phyloP scores from a whole-genome alignment of 2,113 vertebrate species.

The Lota lota region DNA sequence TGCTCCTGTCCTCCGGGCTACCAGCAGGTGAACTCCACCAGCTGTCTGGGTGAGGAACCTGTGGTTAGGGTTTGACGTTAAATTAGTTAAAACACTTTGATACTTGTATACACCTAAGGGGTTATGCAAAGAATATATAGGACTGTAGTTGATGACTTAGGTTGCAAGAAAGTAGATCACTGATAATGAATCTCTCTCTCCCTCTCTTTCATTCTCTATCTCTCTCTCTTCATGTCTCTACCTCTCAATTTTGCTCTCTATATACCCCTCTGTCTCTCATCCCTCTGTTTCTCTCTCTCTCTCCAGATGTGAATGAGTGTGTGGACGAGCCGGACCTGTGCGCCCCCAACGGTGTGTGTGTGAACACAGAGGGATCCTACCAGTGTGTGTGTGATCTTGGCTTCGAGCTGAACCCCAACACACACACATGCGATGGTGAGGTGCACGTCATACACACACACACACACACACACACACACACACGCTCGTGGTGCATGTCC shows the following conservation, averaged over 20 bases:
- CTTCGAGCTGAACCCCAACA: conserved; percentile 75
- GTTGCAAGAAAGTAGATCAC: no score
- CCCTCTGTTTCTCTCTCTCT: conserved; percentile 6
- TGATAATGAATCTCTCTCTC: not conserved
- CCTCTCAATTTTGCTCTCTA: not conserved
- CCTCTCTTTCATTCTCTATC: not conserved
- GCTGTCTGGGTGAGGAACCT: conserved; percentile 81
- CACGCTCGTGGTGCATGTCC: not conserved
- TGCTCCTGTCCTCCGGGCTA: conserved; percentile 87
- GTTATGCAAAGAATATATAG: not conserved
- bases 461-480: conserved; percentile 11
- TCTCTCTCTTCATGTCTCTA: not conserved
- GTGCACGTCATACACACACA: not conserved
- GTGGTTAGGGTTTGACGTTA: not conserved
- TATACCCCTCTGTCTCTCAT: not conserved
- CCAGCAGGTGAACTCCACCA: conserved; percentile 75
- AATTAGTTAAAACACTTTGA: not conserved
- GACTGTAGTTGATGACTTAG: no score
- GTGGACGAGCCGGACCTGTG: conserved; percentile 78
- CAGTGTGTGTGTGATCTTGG: conserved; percentile 85
- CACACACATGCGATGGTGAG: conserved; percentile 84
- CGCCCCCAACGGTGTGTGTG: conserved; percentile 81
- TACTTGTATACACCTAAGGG: not conserved
- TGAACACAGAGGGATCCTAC: conserved; percentile 88
- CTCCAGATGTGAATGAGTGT: conserved; percentile 91